Base-by-base conservation (phyloP, 2,113 vertebrate species). In the Paradoxurus hermaphroditus region DNA sequence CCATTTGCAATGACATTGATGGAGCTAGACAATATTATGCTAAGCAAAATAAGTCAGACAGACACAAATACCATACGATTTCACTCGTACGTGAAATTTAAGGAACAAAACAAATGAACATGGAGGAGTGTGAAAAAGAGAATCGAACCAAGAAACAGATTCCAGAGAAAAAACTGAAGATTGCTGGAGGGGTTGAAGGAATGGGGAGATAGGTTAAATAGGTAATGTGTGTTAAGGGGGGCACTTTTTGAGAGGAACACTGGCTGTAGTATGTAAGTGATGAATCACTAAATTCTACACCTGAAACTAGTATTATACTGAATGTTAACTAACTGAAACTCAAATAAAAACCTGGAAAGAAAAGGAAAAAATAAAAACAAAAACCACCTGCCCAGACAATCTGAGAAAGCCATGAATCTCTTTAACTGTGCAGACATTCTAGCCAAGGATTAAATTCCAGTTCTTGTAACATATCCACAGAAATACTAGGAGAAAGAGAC, bases 391-490 rank as follows among this genome's bases (percentile, higher is more conserved):
- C 23, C 16, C 10, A 77, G 75, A 78, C 16, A 65, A 73, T 46
- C 44, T 94, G 4, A 4, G 23, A 88, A 78, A 90, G 53, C 14
- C 25, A 79, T 51, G 67, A 65, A 53, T 91, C 51, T 92, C 78
- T 53, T 91, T 29, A 95, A 65, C 25, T 39, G 36, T 78, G 36
- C 25, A 59, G 25, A 62, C 16, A 83, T 29, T 82, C 11, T 75
- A 23, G 53, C 39, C 51, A 83, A 39, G 5, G 18, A 31, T 94
- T 96, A 92, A 97, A 95, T 85, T 93, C 29, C 25, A 95, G 19
- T 65, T 67, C 72, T 65, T 29, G 0, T 46, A 95, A 86, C 7
- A 79, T 29, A 86, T 6, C 34, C 62, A 86, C 6, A 62, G 56
- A 93, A 86, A 93, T 63, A 91, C 4, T 27, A 25, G 59, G 70